A percentile compares a stretch with the other conserved stretches of the same genome.
phyloP scores from a whole-genome alignment of 1,140 invertebrate species.

The Matsumurasca onukii region DNA sequence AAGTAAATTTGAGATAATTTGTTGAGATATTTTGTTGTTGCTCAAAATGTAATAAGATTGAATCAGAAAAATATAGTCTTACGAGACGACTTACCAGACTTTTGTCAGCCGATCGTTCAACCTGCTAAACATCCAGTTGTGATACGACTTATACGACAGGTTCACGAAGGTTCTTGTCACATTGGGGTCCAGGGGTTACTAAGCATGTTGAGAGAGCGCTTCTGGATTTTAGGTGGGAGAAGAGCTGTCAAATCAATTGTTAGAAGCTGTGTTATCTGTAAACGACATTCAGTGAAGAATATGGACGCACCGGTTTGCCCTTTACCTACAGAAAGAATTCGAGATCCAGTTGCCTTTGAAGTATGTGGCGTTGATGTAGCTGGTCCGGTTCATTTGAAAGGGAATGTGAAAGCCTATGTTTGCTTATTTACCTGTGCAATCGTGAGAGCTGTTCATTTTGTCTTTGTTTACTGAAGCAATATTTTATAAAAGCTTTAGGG shows the following conservation, averaged over 20 bases:
- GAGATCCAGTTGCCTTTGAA: constrained; percentile 34
- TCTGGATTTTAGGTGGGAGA: constrained; percentile 1
- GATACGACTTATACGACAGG: too few relatives aligned
- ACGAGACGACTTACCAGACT: too few relatives aligned
- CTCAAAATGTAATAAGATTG: too few relatives aligned
- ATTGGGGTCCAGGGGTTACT: too few relatives aligned
- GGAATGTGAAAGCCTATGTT: constrained; percentile 43
- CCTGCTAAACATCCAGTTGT: too few relatives aligned
- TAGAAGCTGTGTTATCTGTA: background rate
- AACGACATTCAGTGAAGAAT: background rate
- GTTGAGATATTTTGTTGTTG: too few relatives aligned
- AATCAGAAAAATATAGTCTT: too few relatives aligned
- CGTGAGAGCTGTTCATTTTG: constrained; percentile 43
- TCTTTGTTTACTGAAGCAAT: constrained; percentile 41
- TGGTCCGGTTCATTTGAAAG: constrained; percentile 42
- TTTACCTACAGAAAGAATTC: constrained; percentile 3
- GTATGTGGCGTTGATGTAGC: constrained; percentile 42
- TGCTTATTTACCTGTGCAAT: constrained; percentile 47
- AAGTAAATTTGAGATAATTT: too few relatives aligned
- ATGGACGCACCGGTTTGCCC: background rate
- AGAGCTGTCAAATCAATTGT: background rate
- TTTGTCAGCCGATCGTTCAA: too few relatives aligned
- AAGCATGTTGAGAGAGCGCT: too few relatives aligned
- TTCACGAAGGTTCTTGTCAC: too few relatives aligned
- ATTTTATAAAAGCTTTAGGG: constrained; percentile 43